A percentile compares a stretch with the other conserved stretches of the same genome.
These are phyloP conservation scores for Coregonus clupeaformis DNA, from an alignment of 2,113 vertebrate genomes.

Conservation along the genomic window DNA sequence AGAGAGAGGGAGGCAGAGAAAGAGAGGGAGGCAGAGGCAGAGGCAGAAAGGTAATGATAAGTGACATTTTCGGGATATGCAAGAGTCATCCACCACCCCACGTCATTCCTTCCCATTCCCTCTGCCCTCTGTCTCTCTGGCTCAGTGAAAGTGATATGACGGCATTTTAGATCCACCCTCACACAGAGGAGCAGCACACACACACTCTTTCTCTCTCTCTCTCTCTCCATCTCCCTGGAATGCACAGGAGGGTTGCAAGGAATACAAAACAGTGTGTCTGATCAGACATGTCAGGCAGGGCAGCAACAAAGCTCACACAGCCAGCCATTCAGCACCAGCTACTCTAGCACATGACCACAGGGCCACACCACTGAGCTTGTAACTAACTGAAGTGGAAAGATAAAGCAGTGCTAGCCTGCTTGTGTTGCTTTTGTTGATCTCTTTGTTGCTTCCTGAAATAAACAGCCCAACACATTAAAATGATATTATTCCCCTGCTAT, in stretches of 20 bases:
- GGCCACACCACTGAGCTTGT: too few species aligned
- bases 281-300: neutral
- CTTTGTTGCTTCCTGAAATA: too few species aligned
- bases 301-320: neutral
- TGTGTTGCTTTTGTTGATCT: too few species aligned
- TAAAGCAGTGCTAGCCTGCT: too few species aligned
- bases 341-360: too few species aligned
- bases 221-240: neutral
- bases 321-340: neutral
- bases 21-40: slow-evolving; percentile 5
- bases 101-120: neutral
- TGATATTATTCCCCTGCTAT: too few species aligned
- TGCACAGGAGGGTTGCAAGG: neutral
- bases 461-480: too few species aligned
- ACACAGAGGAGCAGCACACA: neutral
- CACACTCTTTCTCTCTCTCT: slow-evolving; percentile 13
- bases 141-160: slow-evolving; percentile 28
- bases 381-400: too few species aligned
- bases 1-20: neutral
- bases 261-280: neutral
- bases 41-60: neutral
- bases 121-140: neutral
- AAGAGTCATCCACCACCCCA: neutral
- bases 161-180: slow-evolving; percentile 18
- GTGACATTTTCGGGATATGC: slow-evolving; percentile 17